A percentile compares a stretch with the other conserved stretches of the same genome.
These are phyloP conservation scores for Orthosia cruda DNA, from an alignment of 2,888 invertebrate species.

Conservation along the genomic window DNA sequence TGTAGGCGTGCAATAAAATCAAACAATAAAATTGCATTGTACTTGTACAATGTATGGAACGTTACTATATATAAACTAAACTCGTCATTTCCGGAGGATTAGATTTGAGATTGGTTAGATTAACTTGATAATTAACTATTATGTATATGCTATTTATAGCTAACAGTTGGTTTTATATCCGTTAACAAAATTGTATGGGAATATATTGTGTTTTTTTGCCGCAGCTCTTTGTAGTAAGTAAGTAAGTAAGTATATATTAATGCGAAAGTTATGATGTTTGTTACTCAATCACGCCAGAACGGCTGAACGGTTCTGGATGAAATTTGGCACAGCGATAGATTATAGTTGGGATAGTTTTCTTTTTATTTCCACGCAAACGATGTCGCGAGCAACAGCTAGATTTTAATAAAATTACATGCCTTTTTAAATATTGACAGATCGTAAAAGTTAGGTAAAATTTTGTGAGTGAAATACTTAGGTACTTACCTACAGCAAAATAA, in stretches of 20 bases:
- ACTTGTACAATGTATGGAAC: background rate
- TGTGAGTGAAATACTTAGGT: background rate
- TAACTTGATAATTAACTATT: constrained; percentile 8
- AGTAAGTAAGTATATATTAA: no score
- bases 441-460: background rate
- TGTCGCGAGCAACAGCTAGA: no score
- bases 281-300: no score
- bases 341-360: no score
- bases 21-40: constrained; percentile 17
- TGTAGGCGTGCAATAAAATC: background rate
- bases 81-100: constrained; percentile 19
- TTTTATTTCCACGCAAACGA: no score
- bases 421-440: background rate
- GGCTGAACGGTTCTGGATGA: no score
- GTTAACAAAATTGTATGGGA: background rate
- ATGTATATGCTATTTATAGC: constrained; percentile 3
- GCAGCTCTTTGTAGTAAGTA: no score
- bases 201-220: background rate
- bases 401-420: no score
- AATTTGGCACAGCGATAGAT: no score
- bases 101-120: constrained; percentile 25
- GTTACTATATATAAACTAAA: constrained; percentile 5
- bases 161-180: background rate
- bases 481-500: background rate
- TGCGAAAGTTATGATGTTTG: no score